A percentile compares a stretch with the other conserved stretches of the same genome.
Conservation (phyloP, 2,797 vertebrate species). For the Netta rufina region DNA sequence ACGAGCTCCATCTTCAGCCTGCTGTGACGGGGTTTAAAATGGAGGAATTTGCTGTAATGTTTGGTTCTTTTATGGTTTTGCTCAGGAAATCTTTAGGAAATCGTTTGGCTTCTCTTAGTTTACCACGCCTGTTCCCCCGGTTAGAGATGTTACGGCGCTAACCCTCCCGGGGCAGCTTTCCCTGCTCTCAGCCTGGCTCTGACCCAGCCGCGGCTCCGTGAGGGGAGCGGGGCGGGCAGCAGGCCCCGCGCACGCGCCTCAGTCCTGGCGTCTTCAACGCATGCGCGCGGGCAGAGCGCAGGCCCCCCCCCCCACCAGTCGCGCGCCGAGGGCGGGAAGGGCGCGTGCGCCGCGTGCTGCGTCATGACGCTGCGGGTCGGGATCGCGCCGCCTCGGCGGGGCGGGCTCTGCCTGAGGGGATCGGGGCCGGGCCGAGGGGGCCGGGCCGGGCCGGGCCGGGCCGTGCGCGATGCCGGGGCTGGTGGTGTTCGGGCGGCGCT, state of each 20-base stretch:
- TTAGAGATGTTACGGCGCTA: accelerated
- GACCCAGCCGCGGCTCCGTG: too few relatives aligned
- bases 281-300: neutral
- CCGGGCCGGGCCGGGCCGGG: too few relatives aligned
- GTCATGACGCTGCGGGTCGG: neutral
- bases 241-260: too few relatives aligned
- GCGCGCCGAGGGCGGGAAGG: neutral
- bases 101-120: neutral
- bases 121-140: accelerated
- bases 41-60: neutral
- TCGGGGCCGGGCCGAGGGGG: neutral
- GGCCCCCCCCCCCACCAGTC: neutral
- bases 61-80: accelerated
- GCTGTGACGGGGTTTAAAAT: too few relatives aligned
- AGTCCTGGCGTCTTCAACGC: neutral
- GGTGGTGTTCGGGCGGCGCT: constrained; percentile 89
- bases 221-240: too few relatives aligned
- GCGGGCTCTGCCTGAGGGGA: too few relatives aligned
- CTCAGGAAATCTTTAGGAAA: too few relatives aligned
- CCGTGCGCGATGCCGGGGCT: constrained; percentile 85
- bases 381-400: neutral
- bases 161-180: accelerated
- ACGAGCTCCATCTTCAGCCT: neutral
- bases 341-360: neutral
- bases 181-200: too few relatives aligned